These are phyloP conservation scores for Pimephales promelas DNA, from an alignment of 2,113 vertebrate genomes.

Conservation along the genomic window DNA sequence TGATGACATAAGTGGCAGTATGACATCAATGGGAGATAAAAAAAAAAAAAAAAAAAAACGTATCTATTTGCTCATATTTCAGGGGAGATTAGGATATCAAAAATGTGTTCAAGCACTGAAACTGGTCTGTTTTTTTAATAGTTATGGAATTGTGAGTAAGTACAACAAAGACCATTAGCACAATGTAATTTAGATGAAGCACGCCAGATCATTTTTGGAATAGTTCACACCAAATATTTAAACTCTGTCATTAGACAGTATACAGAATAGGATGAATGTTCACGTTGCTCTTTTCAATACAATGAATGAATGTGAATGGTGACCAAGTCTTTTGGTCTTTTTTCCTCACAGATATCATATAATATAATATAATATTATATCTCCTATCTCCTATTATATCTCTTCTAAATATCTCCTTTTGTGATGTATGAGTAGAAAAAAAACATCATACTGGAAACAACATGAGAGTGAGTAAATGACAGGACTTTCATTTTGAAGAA, in stretches of 20 bases:
- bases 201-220: neutral
- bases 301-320: neutral
- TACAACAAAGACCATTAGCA: neutral
- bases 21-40: slow-evolving; percentile 49
- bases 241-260: neutral
- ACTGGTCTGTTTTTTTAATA: neutral
- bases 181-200: neutral
- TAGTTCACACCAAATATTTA: neutral
- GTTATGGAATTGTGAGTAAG: neutral
- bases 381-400: too few species aligned
- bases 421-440: neutral
- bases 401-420: neutral
- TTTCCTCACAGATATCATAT: neutral
- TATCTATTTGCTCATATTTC: neutral
- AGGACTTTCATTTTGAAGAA: neutral
- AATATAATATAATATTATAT: neutral
- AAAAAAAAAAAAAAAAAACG: neutral
- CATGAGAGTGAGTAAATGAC: neutral
- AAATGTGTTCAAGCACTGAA: neutral
- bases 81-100: neutral
- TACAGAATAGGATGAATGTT: neutral
- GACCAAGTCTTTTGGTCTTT: neutral
- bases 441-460: neutral
- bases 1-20: slow-evolving; percentile 41
- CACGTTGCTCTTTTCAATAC: neutral